Conservation (phyloP, 1,140 invertebrate genomes). For the Melitaea cinxia region DNA sequence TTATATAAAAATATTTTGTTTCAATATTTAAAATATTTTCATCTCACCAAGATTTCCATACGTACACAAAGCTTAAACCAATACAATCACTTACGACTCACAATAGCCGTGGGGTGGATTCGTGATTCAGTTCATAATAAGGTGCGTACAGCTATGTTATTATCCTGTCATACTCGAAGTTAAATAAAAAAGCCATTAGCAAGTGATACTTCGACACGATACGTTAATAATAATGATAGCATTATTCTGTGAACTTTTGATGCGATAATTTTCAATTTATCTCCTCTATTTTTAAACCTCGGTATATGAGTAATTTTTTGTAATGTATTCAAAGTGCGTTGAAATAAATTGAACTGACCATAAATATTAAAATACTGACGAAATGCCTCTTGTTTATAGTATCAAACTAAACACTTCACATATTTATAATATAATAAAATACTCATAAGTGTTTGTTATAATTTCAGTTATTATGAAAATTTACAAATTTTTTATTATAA, state of each 20-base stretch:
- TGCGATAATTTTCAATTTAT: neutral
- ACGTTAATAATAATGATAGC: neutral
- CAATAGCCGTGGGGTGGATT: conserved; percentile 15
- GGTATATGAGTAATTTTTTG: too few relatives aligned
- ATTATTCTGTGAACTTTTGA: conserved; percentile 11
- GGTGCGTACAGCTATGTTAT: conserved; percentile 29
- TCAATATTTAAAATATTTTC: neutral
- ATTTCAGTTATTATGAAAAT: too few relatives aligned
- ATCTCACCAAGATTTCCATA: neutral
- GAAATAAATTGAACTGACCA: too few relatives aligned
- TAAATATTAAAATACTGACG: too few relatives aligned
- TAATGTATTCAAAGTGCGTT: too few relatives aligned
- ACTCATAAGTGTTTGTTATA: too few relatives aligned
- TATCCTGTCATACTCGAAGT: conserved; percentile 25
- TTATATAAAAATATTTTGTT: conserved; percentile 3
- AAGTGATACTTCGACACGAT: conserved; percentile 28
- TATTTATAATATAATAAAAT: too few relatives aligned
- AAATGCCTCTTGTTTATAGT: too few relatives aligned
- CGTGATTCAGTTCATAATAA: conserved; percentile 30
- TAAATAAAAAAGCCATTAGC: conserved; percentile 29
- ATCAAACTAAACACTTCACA: too few relatives aligned
- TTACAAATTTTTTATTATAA: too few relatives aligned
- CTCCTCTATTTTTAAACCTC: too few relatives aligned
- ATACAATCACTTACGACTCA: conserved; percentile 19
- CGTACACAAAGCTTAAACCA: conserved; percentile 17